Evolutionary conservation across 1,140 invertebrate species (phyloP), one percentile per base, ranked within the genome.

Genomic region (Phenacoccus solenopsis): DNA sequence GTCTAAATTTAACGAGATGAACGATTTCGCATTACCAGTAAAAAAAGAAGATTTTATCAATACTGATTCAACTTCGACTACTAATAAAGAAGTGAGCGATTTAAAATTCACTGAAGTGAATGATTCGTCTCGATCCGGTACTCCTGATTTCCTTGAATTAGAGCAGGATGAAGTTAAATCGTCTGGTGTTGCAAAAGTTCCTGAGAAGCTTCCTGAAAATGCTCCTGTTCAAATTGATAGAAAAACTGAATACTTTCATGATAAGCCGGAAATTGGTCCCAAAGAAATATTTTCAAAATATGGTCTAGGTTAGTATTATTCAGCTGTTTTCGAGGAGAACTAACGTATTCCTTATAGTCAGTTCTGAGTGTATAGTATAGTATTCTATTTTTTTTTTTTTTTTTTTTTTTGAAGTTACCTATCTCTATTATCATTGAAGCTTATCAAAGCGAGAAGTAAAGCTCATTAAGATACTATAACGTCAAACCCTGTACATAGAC

Each of bases 251-350:
- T n/a, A 13, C 24, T 27, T 27, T 20, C 24, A 25, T 56, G 24
- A 35, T 2, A 49, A 69, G 20, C 22, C 35, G 20, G 69, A 73
- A 28, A 74, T 74, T 64, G 74, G 72, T 67, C 73, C 72, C 12
- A 70, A 74, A 69, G 73, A 75, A 71, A 28, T 75, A 49, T 75
- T 75, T 70, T 72, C 70, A n/a, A 72, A 71, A 71, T 72, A 74
- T 64, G 73, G 73, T 28, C 28, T 74, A 49, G 74, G 73, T 75
- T 69, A 74, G 74, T 70, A n/a, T n/a, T n/a, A n/a, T n/a, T n/a
- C n/a, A n/a, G n/a, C n/a, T n/a, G n/a, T n/a, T n/a, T n/a, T n/a
- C n/a, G n/a, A n/a, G n/a, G n/a, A n/a, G n/a, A n/a, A n/a, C n/a
- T n/a, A n/a, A n/a, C n/a, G n/a, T n/a, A n/a, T n/a, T n/a, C n/a